These are phyloP conservation scores for Germaria angustata DNA, from an alignment of 2,888 invertebrate genomes.

Conservation along the genomic window DNA sequence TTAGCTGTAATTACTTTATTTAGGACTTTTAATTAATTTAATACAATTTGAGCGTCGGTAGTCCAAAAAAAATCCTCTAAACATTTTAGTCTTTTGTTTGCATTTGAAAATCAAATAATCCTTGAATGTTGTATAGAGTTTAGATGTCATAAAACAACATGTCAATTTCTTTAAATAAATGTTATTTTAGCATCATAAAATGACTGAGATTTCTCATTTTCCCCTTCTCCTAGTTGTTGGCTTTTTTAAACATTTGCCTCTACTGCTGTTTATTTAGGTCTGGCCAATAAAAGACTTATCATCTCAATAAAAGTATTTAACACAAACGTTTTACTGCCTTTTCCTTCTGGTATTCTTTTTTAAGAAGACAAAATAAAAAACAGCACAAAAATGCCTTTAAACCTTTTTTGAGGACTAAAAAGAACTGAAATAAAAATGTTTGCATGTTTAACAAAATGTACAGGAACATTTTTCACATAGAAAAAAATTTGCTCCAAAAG, in stretches of 20 bases:
- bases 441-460: constrained; percentile 54
- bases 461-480: constrained; percentile 4
- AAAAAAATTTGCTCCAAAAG: not conserved
- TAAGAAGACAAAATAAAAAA: not conserved
- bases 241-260: constrained; percentile 39
- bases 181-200: constrained; percentile 65
- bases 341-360: constrained; percentile 66
- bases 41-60: constrained; percentile 40
- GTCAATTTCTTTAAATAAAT: constrained; percentile 68
- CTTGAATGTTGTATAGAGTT: constrained; percentile 45
- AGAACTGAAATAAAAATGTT: constrained; percentile 25
- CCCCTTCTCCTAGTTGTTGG: constrained; percentile 6
- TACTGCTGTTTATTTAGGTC: constrained; percentile 59
- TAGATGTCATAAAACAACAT: constrained; percentile 66
- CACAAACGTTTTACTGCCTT: constrained; percentile 77
- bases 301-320: constrained; percentile 80
- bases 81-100: constrained; percentile 48
- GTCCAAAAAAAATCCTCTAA: constrained; percentile 14
- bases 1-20: constrained; percentile 64
- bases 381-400: constrained; percentile 68
- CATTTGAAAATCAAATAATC: constrained; percentile 59
- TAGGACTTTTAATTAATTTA: constrained; percentile 66
- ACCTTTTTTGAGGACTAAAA: constrained; percentile 52
- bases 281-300: constrained; percentile 76
- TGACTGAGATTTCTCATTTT: constrained; percentile 52